Evolutionary conservation across 2,797 vertebrate species (phyloP).

Genomic region (Okamejei kenojei): DNA sequence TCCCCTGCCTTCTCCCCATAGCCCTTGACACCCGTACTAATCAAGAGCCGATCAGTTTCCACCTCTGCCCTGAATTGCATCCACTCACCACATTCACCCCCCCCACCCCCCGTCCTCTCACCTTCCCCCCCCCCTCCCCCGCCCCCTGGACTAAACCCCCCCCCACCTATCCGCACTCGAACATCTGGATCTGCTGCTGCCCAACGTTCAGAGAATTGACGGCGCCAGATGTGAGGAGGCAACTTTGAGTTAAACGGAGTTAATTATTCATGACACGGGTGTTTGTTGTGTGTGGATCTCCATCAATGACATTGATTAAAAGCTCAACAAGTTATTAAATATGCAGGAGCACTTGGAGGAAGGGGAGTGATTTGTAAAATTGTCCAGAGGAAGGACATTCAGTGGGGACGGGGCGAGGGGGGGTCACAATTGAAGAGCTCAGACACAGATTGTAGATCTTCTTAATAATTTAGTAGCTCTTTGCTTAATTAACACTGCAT

Average conservation of each 20-base stretch:
- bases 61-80: background rate
- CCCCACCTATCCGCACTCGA: slow-evolving; percentile 53
- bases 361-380: slow-evolving; percentile 75
- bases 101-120: background rate
- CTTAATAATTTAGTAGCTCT: slow-evolving; percentile 69
- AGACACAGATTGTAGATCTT: slow-evolving; percentile 60
- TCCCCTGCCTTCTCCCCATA: too few relatives aligned
- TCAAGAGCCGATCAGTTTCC: too few relatives aligned
- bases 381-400: slow-evolving; percentile 68
- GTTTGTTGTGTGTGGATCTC: slow-evolving; percentile 59
- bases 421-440: slow-evolving; percentile 59
- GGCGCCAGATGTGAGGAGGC: slow-evolving; percentile 57
- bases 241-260: slow-evolving; percentile 58
- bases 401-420: slow-evolving; percentile 55
- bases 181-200: slow-evolving; percentile 74
- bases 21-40: too few relatives aligned
- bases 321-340: slow-evolving; percentile 74
- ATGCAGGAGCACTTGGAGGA: slow-evolving; percentile 59
- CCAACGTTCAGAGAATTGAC: slow-evolving; percentile 59
- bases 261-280: slow-evolving; percentile 71
- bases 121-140: background rate
- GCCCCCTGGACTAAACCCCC: too few relatives aligned
- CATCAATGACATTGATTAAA: slow-evolving; percentile 80
- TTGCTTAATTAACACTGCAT: slow-evolving; percentile 62
- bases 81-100: background rate